Evolutionary conservation across 2,113 vertebrate genomes (phyloP), one percentile per base, ranked within the genome.

Genomic region (Nematolebias whitei): DNA sequence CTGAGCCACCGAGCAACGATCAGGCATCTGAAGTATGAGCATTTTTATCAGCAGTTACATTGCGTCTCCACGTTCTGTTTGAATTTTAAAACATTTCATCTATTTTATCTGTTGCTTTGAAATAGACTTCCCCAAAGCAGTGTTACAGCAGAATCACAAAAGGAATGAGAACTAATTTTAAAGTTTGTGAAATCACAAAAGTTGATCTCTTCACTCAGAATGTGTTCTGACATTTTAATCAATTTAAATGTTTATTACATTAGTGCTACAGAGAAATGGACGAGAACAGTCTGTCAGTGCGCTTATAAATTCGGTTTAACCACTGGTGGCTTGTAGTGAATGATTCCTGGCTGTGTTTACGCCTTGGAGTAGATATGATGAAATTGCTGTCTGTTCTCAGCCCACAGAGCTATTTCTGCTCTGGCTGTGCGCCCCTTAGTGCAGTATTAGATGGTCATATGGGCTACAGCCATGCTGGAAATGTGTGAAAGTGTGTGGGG

Each of bases 401-500:
- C 58, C 70, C 9, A 26, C 4, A 18, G 40, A 58, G 54, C 59
- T 86, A 65, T 83, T 86, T 75, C 60, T 57, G 68, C 74, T 78
- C 71, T 81, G 83, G 72, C 81, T 53, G n/a, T 8, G 40, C 32
- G 49, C 63, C 71, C 29, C 22, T 45, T 19, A 45, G 29, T 75
- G 43, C 59, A 53, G 64, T 70, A 74, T 60, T 48, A 66, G 75
- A 82, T 71, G 22, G 52, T 76, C 68, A 49, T 65, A 53, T 77
- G 74, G 78, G 76, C 67, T 71, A 56, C 58, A 52, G 76, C 51
- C 58, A 73, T 75, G 61, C 63, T 56, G 64, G 66, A 80, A 45
- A 84, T 67, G 79, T 84, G 80, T 69, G 68, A 85, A 81, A 78
- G 66, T 66, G 40, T 79, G 68, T 63, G 86, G 78, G 80, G 79